Evolutionary conservation across 2,797 vertebrate species (phyloP).

Genomic region (Pitangus sulphuratus): DNA sequence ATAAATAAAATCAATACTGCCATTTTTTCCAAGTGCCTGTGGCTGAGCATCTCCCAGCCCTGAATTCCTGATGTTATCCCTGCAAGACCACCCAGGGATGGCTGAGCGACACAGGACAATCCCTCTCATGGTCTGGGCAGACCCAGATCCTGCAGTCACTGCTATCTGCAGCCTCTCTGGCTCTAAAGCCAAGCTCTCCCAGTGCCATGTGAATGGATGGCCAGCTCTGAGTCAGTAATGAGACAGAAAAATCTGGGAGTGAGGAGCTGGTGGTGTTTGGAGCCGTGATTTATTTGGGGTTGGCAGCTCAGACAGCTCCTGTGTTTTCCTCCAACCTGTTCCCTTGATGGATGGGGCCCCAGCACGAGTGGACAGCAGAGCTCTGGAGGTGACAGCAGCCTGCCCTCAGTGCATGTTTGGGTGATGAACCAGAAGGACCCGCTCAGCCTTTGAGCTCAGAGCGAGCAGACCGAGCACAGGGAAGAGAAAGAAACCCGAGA

Average conservation of each 20-base stretch:
- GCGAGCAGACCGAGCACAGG: not conserved
- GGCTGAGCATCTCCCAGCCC: not conserved
- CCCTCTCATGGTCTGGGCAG: not conserved
- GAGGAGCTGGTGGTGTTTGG: not conserved
- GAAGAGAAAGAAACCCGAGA: not conserved
- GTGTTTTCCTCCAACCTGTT: not conserved
- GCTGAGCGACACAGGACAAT: rapidly evolving
- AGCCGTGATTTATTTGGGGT: conserved; percentile 16
- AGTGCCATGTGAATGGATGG: not conserved
- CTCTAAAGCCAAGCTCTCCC: not conserved
- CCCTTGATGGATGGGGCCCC: conserved; percentile 40
- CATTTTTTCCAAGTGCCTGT: not conserved
- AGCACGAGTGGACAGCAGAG: not conserved
- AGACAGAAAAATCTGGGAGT: not conserved
- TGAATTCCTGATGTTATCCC: not conserved
- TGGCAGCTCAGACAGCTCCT: not conserved
- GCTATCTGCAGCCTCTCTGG: not conserved
- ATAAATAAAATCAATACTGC: not conserved
- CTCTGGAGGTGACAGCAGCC: conserved; percentile 26
- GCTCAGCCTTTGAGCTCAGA: not conserved
- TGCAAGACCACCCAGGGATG: not conserved
- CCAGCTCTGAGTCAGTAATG: not conserved
- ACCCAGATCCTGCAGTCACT: not conserved
- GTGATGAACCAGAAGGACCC: conserved; percentile 43
- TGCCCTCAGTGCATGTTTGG: not conserved